These are phyloP conservation scores for Rhinopomastus cyanomelas DNA, from an alignment of 2,113 vertebrate species.

Conservation along the genomic window DNA sequence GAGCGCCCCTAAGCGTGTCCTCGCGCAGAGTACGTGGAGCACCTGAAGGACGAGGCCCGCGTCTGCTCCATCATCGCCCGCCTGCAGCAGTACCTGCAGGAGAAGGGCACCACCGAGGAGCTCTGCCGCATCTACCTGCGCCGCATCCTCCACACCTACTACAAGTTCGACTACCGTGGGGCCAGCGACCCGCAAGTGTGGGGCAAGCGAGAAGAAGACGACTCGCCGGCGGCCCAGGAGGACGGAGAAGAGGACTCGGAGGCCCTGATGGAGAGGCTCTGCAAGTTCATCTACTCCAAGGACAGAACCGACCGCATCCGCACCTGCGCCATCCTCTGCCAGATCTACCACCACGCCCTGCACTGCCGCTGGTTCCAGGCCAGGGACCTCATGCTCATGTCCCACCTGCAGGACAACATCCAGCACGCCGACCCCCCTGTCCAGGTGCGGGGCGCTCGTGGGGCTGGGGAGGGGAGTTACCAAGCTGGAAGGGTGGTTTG, in stretches of 20 bases:
- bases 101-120: not conserved
- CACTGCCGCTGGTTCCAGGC: not conserved
- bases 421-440: not conserved
- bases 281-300: not conserved
- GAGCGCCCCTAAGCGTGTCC: not conserved
- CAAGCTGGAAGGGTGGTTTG: no score
- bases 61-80: not conserved
- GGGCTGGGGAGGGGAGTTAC: no score
- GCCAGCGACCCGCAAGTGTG: no score
- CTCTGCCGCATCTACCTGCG: not conserved
- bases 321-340: not conserved
- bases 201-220: no score
- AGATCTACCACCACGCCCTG: not conserved
- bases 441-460: no score
- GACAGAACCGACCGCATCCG: not conserved
- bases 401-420: not conserved
- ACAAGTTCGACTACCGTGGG: not conserved
- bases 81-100: not conserved
- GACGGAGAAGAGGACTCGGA: not conserved
- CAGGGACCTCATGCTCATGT: not conserved
- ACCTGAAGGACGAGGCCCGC: not conserved
- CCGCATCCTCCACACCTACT: not conserved
- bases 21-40: not conserved
- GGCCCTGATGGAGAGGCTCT: not conserved
- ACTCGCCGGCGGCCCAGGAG: no score